Evolutionary conservation across 2,888 invertebrate genomes (phyloP), one percentile per base, ranked within the genome.

Genomic region (Psylliodes chrysocephalus): DNA sequence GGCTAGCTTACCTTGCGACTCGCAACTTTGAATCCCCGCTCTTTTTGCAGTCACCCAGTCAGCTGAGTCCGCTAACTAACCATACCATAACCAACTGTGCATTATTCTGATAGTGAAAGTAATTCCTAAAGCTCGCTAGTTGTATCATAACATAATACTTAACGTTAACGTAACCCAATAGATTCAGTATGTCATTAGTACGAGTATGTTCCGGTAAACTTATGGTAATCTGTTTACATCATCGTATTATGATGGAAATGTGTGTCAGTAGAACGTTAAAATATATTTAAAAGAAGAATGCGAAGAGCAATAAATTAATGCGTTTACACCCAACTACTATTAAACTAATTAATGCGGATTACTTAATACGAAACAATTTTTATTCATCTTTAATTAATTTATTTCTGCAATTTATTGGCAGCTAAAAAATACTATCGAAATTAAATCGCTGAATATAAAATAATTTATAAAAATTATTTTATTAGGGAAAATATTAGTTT

Each of bases 1-100:
- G 63, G 66, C 70, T 72, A 67, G 75, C 70, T 77, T 71, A 73
- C 77, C 77, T 77, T 77, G 74, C 73, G 61, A 66, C 68, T 71
- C 69, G 66, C 64, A 64, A 61, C 64, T 66, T 63, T 64, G 66
- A 60, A 57, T 67, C 73, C 73, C 73, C 72, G 71, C 73, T 72
- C 67, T 40, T 49, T 30, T 49, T 14, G 25, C 49, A 42, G 28
- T 49, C 12, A 28, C 49, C 28, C 28, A 30, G 30, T 15, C 28
- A 30, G 30, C 15, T 22, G 12, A 49, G 49, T 49, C 30, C 14
- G 28, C 17, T 28, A 28, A 12, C 14, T n/a, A 49, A 46, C 46
- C 46, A 22, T n/a, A 46, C 46, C 18, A 51, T 40, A 22, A n/a
- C n/a, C 12, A 63, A n/a, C n/a, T n/a, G n/a, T n/a, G n/a, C n/a